phyloP scores from a whole-genome alignment of 1,140 invertebrate species.

The Drosophila subpulchrella region DNA sequence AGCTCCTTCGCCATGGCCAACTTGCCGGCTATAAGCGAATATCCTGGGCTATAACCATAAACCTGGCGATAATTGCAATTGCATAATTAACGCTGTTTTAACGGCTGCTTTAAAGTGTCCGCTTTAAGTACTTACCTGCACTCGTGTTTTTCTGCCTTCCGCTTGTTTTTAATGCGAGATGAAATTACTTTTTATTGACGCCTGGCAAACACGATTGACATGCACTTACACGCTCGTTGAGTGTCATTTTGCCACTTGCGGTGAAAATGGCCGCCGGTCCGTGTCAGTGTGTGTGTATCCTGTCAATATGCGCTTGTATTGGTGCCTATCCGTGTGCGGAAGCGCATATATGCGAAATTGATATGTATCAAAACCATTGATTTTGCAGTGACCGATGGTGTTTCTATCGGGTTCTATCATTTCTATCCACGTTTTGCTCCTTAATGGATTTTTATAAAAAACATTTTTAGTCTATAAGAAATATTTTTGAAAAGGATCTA shows the following conservation, averaged over 20 bases:
- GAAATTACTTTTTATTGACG: slow-evolving; percentile 67
- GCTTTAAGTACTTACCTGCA: slow-evolving; percentile 42
- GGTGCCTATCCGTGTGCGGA: background rate
- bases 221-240: slow-evolving; percentile 63
- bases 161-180: slow-evolving; percentile 48
- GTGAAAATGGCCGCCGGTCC: slow-evolving; percentile 25
- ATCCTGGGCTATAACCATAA: slow-evolving; percentile 26
- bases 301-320: background rate
- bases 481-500: no score
- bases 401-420: background rate
- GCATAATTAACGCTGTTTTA: slow-evolving; percentile 34
- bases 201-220: slow-evolving; percentile 67
- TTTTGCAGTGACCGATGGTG: slow-evolving; percentile 9
- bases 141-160: slow-evolving; percentile 7
- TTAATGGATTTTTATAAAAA: background rate
- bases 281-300: slow-evolving; percentile 3
- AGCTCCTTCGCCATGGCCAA: background rate
- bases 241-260: slow-evolving; percentile 48
- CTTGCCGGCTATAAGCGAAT: background rate
- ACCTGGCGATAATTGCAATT: slow-evolving; percentile 18
- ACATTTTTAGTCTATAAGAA: background rate
- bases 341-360: slow-evolving; percentile 15
- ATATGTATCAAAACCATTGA: slow-evolving; percentile 25
- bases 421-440: no score
- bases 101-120: slow-evolving; percentile 20